Evolutionary conservation across 2,113 vertebrate species (phyloP).

Genomic region (Pongo abelii): DNA sequence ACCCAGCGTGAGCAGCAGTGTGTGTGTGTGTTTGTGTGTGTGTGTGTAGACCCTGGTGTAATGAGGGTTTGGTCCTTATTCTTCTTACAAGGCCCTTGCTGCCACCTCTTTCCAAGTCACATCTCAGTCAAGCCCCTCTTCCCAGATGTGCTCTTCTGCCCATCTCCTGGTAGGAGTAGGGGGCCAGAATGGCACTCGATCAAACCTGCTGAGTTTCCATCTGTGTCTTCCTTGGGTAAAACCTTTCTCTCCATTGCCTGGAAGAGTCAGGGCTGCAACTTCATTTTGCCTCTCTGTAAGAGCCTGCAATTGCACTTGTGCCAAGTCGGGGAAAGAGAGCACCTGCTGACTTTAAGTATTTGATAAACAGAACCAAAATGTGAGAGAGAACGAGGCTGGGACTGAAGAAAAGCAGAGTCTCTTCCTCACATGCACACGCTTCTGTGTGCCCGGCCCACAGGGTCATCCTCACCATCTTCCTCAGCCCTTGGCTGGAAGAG

Average conservation of each 20-base stretch:
- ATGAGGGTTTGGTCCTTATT: too few species aligned
- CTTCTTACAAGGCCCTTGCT: neutral
- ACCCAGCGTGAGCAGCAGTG: rapidly evolving
- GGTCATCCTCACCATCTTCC: rapidly evolving
- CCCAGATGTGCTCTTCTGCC: rapidly evolving
- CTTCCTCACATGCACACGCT: too few species aligned
- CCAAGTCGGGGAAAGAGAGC: neutral
- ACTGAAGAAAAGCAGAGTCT: neutral
- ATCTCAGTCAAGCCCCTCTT: neutral
- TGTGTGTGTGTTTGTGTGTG: too few species aligned
- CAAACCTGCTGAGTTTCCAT: neutral
- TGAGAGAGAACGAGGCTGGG: neutral
- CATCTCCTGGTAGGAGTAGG: neutral
- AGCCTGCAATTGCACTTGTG: neutral
- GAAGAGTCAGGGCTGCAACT: neutral
- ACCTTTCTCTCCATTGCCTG: neutral
- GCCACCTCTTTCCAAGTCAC: too few species aligned
- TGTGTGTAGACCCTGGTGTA: neutral
- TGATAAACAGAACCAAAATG: too few species aligned
- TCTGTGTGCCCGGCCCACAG: rapidly evolving
- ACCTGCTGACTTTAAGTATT: neutral
- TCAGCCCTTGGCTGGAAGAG: neutral
- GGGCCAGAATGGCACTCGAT: rapidly evolving
- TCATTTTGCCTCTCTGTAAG: neutral
- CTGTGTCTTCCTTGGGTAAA: neutral